Base-by-base conservation (phyloP, 1,140 invertebrate genomes). In the Coelopa frigida region DNA sequence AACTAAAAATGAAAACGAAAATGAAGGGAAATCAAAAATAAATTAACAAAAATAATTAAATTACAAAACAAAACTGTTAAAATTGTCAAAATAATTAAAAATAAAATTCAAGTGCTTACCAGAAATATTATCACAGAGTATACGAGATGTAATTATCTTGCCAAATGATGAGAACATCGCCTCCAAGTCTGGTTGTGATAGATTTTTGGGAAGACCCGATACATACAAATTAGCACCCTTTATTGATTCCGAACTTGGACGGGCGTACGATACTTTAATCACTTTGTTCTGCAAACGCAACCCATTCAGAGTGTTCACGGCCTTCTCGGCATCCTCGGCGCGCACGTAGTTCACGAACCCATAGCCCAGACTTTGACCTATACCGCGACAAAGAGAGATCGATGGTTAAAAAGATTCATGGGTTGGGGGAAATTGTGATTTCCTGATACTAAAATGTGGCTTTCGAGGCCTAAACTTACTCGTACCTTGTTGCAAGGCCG, bases 141-240 rank as follows among this genome's bases (percentile, higher is more conserved):
- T 90, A 63, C 87, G 79, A 53, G 86, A 88, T 62, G 87, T 89
- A 69, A 91, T 90, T 63, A 91, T 91, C 56, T 80, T 78, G 55
- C 88, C 88, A 72, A 78, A 90, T 35, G 84, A 81, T 57, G 79
- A 75, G 74, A 91, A 91, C 59, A 90, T 75, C 65, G 77, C 78
- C 75, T 90, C 87, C 70, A 91, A 75, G 65, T 91, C 88, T 69
- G 82, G 80, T 72, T 89, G 85, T 53, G 84, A 86, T 81, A 89
- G 80, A 68, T 84, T 80, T 71, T 89, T 89, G 40, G 88, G 87
- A 55, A 91, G 75, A 54, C 87, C 87, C 66, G 84, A 87, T 56
- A 91, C 87, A 74, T 91, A 91, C 46, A 92, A 76, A 73, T 92
- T 92, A 61, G 88, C 87, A 65, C 87, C 87, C 76, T 90, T 91